phyloP scores from a whole-genome alignment of 2,888 invertebrate species.

The Diplazon laetatorius region DNA sequence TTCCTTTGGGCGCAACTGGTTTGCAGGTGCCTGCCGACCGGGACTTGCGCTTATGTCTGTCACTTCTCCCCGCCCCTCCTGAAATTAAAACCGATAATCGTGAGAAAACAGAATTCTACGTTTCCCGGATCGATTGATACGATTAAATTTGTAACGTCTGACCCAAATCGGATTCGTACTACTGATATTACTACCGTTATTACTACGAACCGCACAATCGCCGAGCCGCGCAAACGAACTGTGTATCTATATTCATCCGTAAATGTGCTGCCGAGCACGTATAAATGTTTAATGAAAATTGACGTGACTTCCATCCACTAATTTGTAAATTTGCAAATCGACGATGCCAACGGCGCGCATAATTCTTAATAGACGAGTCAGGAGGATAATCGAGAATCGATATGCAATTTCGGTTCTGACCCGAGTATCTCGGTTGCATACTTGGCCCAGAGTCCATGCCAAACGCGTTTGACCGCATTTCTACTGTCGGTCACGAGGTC shows the following conservation, averaged over 20 bases:
- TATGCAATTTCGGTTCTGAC: constrained; percentile 55
- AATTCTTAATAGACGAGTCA: constrained; percentile 50
- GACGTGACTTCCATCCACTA: constrained; percentile 52
- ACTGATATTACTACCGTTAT: constrained; percentile 41
- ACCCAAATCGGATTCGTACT: constrained; percentile 34
- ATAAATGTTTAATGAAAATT: constrained; percentile 63
- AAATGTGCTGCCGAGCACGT: background rate
- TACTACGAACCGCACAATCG: constrained; percentile 16
- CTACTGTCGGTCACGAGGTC: constrained; percentile 42
- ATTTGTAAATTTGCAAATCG: constrained; percentile 55
- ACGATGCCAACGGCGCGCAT: constrained; percentile 39
- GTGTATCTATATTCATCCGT: constrained; percentile 22
- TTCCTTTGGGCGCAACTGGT: constrained; percentile 85
- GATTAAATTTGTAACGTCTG: constrained; percentile 17
- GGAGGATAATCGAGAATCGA: constrained; percentile 64
- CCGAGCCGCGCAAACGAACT: background rate
- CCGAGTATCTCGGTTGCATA: background rate
- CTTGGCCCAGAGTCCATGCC: constrained; percentile 44
- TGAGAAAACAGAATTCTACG: constrained; percentile 7
- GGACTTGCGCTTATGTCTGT: constrained; percentile 95
- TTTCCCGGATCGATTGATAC: constrained; percentile 30
- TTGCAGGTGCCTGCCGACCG: constrained; percentile 88
- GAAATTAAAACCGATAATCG: constrained; percentile 71
- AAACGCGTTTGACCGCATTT: constrained; percentile 61
- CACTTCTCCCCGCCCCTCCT: constrained; percentile 96